phyloP scores from a whole-genome alignment of 2,888 invertebrate genomes.

The Dyspetes luteomarginatus region DNA sequence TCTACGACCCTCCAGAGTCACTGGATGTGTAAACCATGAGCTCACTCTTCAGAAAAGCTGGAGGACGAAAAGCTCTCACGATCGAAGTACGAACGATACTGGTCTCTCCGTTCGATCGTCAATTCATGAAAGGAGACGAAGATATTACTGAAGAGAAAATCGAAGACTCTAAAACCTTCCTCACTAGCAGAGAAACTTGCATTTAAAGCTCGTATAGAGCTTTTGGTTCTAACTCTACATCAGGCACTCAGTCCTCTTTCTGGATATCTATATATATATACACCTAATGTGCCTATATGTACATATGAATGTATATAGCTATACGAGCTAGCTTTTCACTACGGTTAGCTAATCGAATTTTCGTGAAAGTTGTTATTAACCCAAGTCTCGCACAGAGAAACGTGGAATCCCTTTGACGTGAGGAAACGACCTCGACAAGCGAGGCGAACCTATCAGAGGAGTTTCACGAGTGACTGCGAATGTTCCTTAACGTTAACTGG shows the following conservation, averaged over 20 bases:
- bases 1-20: constrained; percentile 24
- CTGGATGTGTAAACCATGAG: constrained; percentile 81
- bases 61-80: constrained; percentile 32
- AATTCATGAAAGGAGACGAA: constrained; percentile 56
- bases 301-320: background rate
- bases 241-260: too few species aligned
- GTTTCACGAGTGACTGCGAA: background rate
- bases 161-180: constrained; percentile 10
- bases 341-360: constrained; percentile 74
- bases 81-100: background rate
- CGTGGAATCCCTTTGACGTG: constrained; percentile 68
- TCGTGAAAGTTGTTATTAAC: constrained; percentile 73
- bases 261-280: constrained; percentile 33
- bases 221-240: too few species aligned
- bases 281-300: constrained; percentile 12
- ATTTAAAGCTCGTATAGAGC: background rate
- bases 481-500: background rate
- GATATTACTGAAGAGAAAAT: constrained; percentile 24
- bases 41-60: constrained; percentile 50
- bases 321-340: constrained; percentile 32
- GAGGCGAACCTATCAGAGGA: constrained; percentile 65
- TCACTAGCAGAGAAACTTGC: constrained; percentile 15
- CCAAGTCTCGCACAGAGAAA: constrained; percentile 60
- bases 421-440: constrained; percentile 42
- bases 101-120: constrained; percentile 44